Percentiles rank a stretch among this genome's conserved stretches.
These are phyloP conservation scores for Calliopum simillimum DNA, from an alignment of 2,888 invertebrate species.

Conservation along the genomic window DNA sequence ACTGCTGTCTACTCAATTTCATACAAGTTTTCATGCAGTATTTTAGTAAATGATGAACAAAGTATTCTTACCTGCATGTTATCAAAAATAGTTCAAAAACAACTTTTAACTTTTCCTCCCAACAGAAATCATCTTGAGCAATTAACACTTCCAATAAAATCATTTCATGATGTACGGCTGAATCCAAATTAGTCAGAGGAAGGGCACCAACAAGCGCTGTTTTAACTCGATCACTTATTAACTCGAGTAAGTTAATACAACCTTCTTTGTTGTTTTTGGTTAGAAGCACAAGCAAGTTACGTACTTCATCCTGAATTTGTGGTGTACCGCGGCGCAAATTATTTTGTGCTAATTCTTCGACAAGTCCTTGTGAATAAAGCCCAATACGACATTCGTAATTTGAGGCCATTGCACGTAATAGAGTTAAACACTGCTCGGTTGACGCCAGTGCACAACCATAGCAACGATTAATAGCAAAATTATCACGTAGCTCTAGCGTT, in stretches of 20 bases:
- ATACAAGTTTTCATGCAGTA: too few relatives aligned
- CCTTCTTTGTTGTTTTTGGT: conserved; percentile 89
- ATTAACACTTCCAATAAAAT: conserved; percentile 87
- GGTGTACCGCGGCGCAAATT: conserved; percentile 89
- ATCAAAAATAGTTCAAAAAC: conserved; percentile 89
- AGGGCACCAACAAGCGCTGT: conserved; percentile 81
- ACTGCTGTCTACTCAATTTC: too few relatives aligned
- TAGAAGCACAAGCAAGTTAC: conserved; percentile 87
- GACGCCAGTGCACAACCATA: conserved; percentile 92
- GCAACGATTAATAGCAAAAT: conserved; percentile 73
- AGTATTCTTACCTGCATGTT: conserved; percentile 71
- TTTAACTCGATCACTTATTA: conserved; percentile 88
- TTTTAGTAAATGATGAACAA: too few relatives aligned
- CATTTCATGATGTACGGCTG: conserved; percentile 89
- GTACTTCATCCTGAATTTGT: conserved; percentile 89
- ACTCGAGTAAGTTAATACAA: conserved; percentile 71
- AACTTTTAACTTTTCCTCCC: conserved; percentile 91
- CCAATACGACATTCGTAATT: conserved; percentile 80
- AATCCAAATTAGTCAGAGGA: conserved; percentile 78
- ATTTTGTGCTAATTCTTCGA: conserved; percentile 89
- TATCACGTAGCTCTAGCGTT: conserved; percentile 54
- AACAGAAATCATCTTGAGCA: conserved; percentile 93
- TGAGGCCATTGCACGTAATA: conserved; percentile 89
- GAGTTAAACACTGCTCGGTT: conserved; percentile 92
- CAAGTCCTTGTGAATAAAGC: conserved; percentile 85